Evolutionary conservation across 2,797 vertebrate species (phyloP), one percentile per base, ranked within the genome.

Genomic region (Saxicola maurus): DNA sequence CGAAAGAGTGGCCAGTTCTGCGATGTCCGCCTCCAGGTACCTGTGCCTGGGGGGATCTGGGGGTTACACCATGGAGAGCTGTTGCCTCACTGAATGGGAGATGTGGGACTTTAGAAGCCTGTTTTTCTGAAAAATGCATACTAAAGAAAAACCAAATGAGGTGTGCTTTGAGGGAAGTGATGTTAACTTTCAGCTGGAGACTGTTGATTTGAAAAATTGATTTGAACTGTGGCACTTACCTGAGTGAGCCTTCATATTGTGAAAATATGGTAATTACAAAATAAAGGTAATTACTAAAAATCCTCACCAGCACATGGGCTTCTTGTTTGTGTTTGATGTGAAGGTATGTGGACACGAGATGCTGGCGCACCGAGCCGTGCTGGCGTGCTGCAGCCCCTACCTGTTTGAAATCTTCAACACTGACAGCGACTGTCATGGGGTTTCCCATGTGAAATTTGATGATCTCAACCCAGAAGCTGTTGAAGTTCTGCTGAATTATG

Each of bases 1-100:
- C 98, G 99, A 88, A 99, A 99, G 97, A 99, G 98, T 11, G 99
- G 99, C 56, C 99, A 99, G 96, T 99, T 99, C 97, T 99, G 99
- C 62, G 99, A 99, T 20, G 99, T 99, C 84, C 98, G 98, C 96
- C 98, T 99, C 84, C 99, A 99, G 99, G 99, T 87, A 87, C 57
- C n/a, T 13, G 43, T 38, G 71, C 33, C 37, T 51, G 23, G 21
- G 18, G 27, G 48, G 2, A 1, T 7, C 16, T 30, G 24, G 49
- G 38, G 30, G 2, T 77, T 67, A 17, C 3, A 1, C 9, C 48
- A 0, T 6, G 3, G 31, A 16, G 5, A 19, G 17, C 45, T 33
- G 0, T 19, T 48, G 20, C 28, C 33, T 78, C 35, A 7, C 9
- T 59, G 13, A 11, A 20, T 28, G 42, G 23, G 16, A 31, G 19